Evolutionary conservation across 2,113 vertebrate genomes (phyloP).

Genomic region (Dasyornis broadbenti): DNA sequence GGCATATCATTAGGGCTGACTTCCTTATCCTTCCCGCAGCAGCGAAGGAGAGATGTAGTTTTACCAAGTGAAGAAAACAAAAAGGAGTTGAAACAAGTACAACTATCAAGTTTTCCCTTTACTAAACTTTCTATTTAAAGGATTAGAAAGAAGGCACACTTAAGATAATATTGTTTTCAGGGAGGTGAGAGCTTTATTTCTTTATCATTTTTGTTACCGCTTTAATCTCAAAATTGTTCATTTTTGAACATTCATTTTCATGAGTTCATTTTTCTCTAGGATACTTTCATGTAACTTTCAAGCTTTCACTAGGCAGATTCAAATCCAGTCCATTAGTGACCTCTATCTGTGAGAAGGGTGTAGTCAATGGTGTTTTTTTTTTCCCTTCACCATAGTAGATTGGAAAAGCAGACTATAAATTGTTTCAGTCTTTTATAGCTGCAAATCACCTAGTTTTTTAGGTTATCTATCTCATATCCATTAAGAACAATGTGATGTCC

Average conservation of each 20-base stretch:
- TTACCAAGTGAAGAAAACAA: background rate
- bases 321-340: conserved; percentile 83
- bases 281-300: conserved; percentile 72
- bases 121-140: background rate
- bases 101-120: background rate
- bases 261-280: conserved; percentile 61
- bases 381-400: background rate
- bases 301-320: conserved; percentile 64
- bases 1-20: background rate
- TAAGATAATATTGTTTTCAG: conserved; percentile 44
- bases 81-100: conserved; percentile 9
- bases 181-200: conserved; percentile 32
- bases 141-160: conserved; percentile 6
- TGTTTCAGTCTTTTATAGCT: conserved; percentile 13
- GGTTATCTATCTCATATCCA: background rate
- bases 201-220: conserved; percentile 23
- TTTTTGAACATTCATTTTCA: no score
- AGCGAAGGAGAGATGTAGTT: background rate
- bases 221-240: conserved; percentile 68
- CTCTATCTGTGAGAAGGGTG: conserved; percentile 79
- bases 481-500: background rate
- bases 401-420: background rate
- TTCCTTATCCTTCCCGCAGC: background rate
- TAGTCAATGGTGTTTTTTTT: conserved; percentile 37
- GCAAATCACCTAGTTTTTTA: background rate